Conservation (phyloP, 2,113 vertebrate genomes). For the Larimichthys polyactis region DNA sequence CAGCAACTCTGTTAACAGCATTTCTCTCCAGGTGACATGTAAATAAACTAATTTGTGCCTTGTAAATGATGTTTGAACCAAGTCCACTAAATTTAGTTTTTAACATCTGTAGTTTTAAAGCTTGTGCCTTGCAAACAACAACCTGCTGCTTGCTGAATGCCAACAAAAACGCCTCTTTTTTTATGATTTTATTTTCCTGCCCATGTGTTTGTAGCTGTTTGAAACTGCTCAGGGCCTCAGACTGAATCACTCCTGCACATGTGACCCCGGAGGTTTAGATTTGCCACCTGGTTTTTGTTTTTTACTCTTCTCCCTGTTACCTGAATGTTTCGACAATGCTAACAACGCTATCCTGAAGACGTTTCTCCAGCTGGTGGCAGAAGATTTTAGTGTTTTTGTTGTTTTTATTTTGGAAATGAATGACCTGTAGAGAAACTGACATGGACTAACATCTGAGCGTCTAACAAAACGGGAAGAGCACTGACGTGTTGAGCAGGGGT, state of each 20-base stretch:
- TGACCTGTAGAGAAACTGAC: neutral
- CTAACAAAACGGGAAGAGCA: neutral
- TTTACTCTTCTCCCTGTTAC: slow-evolving; percentile 69
- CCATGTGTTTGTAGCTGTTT: slow-evolving; percentile 42
- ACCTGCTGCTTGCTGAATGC: slow-evolving; percentile 90
- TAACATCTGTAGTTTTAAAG: slow-evolving; percentile 86
- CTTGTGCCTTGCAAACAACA: slow-evolving; percentile 86
- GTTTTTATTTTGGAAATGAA: neutral
- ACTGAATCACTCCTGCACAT: slow-evolving; percentile 74
- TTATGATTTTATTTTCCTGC: slow-evolving; percentile 22
- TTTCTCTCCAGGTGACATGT: slow-evolving; percentile 85
- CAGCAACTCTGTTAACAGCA: slow-evolving; percentile 80
- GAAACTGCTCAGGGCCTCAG: slow-evolving; percentile 80
- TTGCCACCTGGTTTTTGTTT: slow-evolving; percentile 71
- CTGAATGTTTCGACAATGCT: slow-evolving; percentile 43
- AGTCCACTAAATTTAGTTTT: slow-evolving; percentile 88
- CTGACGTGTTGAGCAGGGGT: slow-evolving; percentile 22
- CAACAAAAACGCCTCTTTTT: slow-evolving; percentile 54
- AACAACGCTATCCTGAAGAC: slow-evolving; percentile 71
- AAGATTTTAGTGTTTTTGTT: slow-evolving; percentile 11
- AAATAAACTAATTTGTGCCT: slow-evolving; percentile 95
- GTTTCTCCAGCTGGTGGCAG: slow-evolving; percentile 24
- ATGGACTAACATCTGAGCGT: slow-evolving; percentile 31
- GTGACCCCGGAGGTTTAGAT: slow-evolving; percentile 70
- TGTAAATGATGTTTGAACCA: slow-evolving; percentile 88